phyloP scores from a whole-genome alignment of 2,113 vertebrate species.

The Bettongia penicillata region DNA sequence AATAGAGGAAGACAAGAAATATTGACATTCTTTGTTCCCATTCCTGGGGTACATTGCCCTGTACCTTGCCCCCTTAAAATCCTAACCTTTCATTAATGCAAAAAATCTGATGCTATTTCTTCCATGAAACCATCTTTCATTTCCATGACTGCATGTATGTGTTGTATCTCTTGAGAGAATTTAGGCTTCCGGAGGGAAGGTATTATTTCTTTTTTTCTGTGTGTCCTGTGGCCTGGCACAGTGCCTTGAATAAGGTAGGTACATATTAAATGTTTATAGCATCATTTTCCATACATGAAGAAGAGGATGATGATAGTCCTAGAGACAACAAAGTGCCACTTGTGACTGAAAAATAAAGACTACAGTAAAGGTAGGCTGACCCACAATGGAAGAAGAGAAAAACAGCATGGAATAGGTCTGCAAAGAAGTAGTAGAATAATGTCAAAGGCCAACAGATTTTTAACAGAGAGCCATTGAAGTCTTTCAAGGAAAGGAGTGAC shows the following conservation, averaged over 20 bases:
- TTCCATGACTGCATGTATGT: neutral
- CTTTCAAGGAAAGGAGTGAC: too few relatives aligned
- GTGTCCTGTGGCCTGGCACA: neutral
- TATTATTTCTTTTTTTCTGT: neutral
- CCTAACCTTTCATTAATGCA: neutral
- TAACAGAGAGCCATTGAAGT: too few relatives aligned
- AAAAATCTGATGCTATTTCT: neutral
- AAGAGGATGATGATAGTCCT: neutral
- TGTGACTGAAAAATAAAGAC: too few relatives aligned
- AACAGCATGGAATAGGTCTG: too few relatives aligned
- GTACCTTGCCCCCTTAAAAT: neutral
- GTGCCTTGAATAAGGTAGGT: neutral
- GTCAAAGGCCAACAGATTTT: too few relatives aligned
- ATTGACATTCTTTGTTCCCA: too few relatives aligned
- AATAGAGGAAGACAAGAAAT: too few relatives aligned
- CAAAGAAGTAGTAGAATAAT: too few relatives aligned
- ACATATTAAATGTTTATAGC: neutral
- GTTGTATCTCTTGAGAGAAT: neutral
- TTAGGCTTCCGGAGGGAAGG: neutral
- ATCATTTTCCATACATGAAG: neutral
- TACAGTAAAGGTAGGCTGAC: too few relatives aligned
- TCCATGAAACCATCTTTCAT: neutral
- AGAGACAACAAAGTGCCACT: neutral
- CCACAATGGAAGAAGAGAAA: too few relatives aligned
- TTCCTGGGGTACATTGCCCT: neutral